phyloP scores from a whole-genome alignment of 2,797 vertebrate genomes.

The Spondyliosoma cantharus region DNA sequence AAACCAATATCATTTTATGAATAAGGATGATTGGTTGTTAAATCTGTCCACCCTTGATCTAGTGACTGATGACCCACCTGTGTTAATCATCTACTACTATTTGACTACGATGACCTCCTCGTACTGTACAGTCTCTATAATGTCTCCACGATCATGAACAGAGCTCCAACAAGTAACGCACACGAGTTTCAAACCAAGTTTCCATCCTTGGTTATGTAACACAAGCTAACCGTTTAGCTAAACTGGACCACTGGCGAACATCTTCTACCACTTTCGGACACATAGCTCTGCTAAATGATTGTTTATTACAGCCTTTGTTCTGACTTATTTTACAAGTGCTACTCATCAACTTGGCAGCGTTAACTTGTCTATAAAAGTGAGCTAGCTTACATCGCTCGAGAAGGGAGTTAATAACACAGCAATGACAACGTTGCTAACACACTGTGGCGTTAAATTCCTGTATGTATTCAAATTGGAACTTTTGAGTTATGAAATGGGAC shows the following conservation, averaged over 20 bases:
- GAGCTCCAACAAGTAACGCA: neutral
- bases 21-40: fast-evolving
- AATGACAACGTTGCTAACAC: neutral
- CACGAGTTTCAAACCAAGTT: neutral
- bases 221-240: too few species aligned
- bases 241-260: fast-evolving
- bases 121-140: fast-evolving
- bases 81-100: conserved; percentile 38
- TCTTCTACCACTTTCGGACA: too few species aligned
- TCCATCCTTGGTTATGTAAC: neutral
- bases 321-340: neutral
- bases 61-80: neutral
- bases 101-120: neutral
- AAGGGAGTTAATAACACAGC: too few species aligned
- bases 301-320: neutral
- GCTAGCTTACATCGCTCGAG: too few species aligned
- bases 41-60: neutral
- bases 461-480: too few species aligned
- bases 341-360: too few species aligned
- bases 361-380: neutral
- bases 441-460: neutral
- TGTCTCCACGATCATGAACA: too few species aligned
- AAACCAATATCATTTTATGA: too few species aligned
- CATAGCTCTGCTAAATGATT: neutral
- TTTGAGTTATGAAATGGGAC: neutral